Evolutionary conservation across 2,888 invertebrate species (phyloP).

Genomic region (Mesorhabditis sp.): DNA sequence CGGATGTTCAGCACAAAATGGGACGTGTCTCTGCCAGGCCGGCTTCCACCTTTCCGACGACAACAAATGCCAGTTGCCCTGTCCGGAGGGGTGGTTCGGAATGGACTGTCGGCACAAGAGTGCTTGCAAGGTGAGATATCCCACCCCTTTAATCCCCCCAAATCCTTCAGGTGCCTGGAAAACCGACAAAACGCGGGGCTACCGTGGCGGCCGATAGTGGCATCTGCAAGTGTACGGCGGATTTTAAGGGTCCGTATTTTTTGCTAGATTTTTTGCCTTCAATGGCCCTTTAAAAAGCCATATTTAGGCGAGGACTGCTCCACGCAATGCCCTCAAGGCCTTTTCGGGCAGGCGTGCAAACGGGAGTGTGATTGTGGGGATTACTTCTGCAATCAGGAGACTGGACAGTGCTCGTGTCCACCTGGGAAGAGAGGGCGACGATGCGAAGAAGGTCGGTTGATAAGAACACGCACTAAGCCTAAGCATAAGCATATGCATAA

Average conservation of each 20-base stretch:
- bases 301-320: conserved; percentile 31
- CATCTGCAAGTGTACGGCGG: neutral
- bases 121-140: conserved; percentile 16
- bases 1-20: conserved; percentile 42
- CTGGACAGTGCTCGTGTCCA: conserved; percentile 39
- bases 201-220: neutral
- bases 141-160: no score
- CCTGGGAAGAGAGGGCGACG: conserved; percentile 26
- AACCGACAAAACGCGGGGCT: conserved; percentile 3
- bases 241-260: neutral
- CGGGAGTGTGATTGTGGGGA: conserved; percentile 44
- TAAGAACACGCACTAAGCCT: no score
- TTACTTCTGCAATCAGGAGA: conserved; percentile 42
- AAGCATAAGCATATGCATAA: no score
- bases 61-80: conserved; percentile 36
- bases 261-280: neutral
- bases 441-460: conserved; percentile 27
- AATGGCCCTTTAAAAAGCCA: neutral
- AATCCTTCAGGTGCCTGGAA: neutral
- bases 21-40: conserved; percentile 45
- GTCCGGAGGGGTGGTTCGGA: conserved; percentile 45
- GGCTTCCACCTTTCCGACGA: conserved; percentile 23
- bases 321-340: conserved; percentile 24
- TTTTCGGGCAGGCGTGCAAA: conserved; percentile 34
- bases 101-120: conserved; percentile 37